phyloP scores from a whole-genome alignment of 2,797 vertebrate genomes.

The Furcifer pardalis region DNA sequence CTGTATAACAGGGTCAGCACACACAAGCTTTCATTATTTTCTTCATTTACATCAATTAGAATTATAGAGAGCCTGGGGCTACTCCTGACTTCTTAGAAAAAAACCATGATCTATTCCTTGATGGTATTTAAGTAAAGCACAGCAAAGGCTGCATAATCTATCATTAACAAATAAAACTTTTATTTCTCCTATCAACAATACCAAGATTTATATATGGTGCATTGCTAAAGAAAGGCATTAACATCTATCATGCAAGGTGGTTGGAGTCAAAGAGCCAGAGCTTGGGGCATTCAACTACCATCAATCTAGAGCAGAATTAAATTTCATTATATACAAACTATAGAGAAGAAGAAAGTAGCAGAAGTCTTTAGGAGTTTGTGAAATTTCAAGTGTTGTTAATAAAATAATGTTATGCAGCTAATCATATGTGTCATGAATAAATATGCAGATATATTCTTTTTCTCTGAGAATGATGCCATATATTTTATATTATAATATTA shows the following conservation, averaged over 20 bases:
- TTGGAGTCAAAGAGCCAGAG: conserved; percentile 52
- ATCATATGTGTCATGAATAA: neutral
- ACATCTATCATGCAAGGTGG: conserved; percentile 68
- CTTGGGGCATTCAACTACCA: conserved; percentile 55
- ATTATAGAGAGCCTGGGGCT: conserved; percentile 79
- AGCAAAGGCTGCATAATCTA: conserved; percentile 82
- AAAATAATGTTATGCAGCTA: neutral
- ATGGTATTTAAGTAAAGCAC: conserved; percentile 81
- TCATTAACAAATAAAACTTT: conserved; percentile 86
- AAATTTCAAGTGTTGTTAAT: conserved; percentile 34
- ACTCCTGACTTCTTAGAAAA: conserved; percentile 75
- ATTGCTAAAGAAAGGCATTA: conserved; percentile 64
- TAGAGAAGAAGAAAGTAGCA: conserved; percentile 27
- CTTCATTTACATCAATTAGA: conserved; percentile 94
- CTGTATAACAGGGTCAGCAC: conserved; percentile 89
- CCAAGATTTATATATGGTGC: conserved; percentile 65
- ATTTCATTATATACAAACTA: conserved; percentile 50
- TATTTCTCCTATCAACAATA: conserved; percentile 69
- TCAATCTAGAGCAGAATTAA: conserved; percentile 52
- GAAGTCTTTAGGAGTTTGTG: conserved; percentile 14
- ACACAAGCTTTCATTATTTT: conserved; percentile 83
- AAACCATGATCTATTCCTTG: conserved; percentile 69
- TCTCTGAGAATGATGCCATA: neutral
- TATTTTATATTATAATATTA: neutral
- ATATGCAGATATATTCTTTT: neutral